These are phyloP conservation scores for Amblyraja radiata DNA, from an alignment of 2,797 vertebrate species.

Conservation along the genomic window DNA sequence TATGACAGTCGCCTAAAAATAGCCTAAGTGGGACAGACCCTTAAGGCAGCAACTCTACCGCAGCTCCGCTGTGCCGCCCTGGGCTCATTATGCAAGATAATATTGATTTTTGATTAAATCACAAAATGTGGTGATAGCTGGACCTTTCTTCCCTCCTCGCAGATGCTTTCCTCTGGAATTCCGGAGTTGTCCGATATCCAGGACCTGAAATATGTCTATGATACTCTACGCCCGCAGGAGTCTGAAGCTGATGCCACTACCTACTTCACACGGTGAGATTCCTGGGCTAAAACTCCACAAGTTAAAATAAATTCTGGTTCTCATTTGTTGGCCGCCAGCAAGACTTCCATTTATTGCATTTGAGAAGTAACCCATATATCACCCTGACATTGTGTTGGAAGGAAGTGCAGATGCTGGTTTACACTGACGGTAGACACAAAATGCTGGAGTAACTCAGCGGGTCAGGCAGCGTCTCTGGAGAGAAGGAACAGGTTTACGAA, in stretches of 20 bases:
- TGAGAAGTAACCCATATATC: too few species aligned
- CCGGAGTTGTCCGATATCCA: slow-evolving; percentile 86
- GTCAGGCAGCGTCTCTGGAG: too few species aligned
- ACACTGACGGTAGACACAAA: too few species aligned
- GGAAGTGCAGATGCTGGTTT: too few species aligned
- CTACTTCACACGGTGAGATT: slow-evolving; percentile 83
- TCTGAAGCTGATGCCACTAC: slow-evolving; percentile 87
- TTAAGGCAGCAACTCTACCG: too few species aligned
- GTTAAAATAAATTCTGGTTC: too few species aligned
- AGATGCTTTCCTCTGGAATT: slow-evolving; percentile 97
- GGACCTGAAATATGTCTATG: slow-evolving; percentile 89
- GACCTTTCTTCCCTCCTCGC: slow-evolving; percentile 36
- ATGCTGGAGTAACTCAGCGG: too few species aligned
- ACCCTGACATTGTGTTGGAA: too few species aligned
- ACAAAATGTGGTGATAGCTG: neutral
- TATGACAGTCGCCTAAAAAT: too few species aligned
- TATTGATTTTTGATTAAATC: neutral
- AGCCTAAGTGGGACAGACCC: too few species aligned
- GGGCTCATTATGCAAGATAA: neutral
- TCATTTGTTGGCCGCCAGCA: neutral
- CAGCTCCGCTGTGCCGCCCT: too few species aligned
- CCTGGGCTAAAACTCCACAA: neutral
- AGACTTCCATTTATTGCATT: neutral
- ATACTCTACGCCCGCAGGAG: slow-evolving; percentile 85
- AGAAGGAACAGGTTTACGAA: too few species aligned